Percentiles rank a stretch among this genome's conserved stretches.
Conservation (phyloP, 2,113 vertebrate genomes). For the Jaculus jaculus region DNA sequence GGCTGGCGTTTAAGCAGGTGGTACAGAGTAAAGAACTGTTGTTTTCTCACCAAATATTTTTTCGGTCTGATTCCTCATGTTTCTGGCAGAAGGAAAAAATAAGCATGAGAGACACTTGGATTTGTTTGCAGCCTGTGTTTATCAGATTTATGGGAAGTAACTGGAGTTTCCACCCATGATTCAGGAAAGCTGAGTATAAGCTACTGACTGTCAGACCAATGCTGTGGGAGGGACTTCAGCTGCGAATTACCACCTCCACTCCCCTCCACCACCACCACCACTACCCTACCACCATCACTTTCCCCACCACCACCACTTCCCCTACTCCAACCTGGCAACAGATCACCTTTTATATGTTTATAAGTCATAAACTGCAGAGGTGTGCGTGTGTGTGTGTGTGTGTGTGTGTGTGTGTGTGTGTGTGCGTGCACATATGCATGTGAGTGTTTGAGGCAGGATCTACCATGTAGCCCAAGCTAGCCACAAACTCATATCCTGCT, state of each 20-base stretch:
- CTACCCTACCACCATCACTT: not conserved
- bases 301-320: not conserved
- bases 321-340: not conserved
- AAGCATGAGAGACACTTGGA: not conserved
- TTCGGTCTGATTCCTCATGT: not conserved
- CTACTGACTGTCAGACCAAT: not conserved
- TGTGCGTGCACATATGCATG: not conserved
- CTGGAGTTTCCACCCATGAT: not conserved
- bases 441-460: not conserved
- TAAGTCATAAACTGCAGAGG: not conserved
- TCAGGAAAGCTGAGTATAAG: not conserved
- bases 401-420: not conserved
- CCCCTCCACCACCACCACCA: not conserved
- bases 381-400: not conserved
- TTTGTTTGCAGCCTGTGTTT: constrained; percentile 24
- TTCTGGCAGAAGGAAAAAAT: not conserved
- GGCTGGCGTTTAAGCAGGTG: constrained; percentile 55
- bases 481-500: not conserved
- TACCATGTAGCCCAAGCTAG: not conserved
- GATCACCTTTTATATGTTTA: not conserved
- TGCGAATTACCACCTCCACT: not conserved
- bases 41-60: constrained; percentile 8
- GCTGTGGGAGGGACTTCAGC: not conserved
- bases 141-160: not conserved
- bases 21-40: not conserved